Percentiles rank a stretch among this genome's conserved stretches.
These are phyloP conservation scores for Machaerirhynchus nigripectus DNA, from an alignment of 2,113 vertebrate genomes.

Conservation along the genomic window DNA sequence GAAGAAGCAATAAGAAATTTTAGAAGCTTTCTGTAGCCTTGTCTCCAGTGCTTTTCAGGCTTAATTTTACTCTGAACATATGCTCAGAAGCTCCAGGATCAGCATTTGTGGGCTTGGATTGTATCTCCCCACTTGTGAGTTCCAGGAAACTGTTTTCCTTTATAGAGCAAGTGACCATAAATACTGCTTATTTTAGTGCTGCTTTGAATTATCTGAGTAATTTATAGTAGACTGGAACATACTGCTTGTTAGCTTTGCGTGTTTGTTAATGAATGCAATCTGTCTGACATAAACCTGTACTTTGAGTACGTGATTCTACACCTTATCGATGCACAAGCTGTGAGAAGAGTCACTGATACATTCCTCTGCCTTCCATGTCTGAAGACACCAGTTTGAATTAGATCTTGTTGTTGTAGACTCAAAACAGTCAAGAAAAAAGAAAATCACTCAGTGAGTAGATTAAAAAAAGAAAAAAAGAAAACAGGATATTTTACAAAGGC, in stretches of 20 bases:
- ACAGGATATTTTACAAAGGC: not conserved
- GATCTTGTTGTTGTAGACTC: not conserved
- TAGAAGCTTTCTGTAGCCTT: not conserved
- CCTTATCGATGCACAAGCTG: not conserved
- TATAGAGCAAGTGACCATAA: constrained; percentile 25
- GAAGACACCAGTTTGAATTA: not conserved
- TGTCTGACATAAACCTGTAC: not conserved
- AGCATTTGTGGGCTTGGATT: not conserved
- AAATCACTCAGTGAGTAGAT: not conserved
- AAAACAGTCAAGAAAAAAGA: not conserved
- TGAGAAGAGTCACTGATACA: not conserved
- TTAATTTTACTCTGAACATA: not conserved
- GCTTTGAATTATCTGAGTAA: constrained; percentile 25
- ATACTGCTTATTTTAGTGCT: constrained; percentile 11
- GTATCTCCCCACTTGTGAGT: not conserved
- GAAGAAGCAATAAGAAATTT: not conserved
- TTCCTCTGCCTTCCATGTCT: not conserved
- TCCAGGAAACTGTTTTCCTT: constrained; percentile 20
- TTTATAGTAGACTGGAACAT: not conserved
- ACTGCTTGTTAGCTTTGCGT: not conserved
- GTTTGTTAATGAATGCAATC: not conserved
- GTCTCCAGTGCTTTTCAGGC: not conserved
- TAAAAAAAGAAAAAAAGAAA: not conserved
- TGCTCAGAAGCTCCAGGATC: not conserved
- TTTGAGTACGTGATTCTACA: not conserved